Conservation (phyloP, 2,888 invertebrate species). For the Chymomyza procnemis region DNA sequence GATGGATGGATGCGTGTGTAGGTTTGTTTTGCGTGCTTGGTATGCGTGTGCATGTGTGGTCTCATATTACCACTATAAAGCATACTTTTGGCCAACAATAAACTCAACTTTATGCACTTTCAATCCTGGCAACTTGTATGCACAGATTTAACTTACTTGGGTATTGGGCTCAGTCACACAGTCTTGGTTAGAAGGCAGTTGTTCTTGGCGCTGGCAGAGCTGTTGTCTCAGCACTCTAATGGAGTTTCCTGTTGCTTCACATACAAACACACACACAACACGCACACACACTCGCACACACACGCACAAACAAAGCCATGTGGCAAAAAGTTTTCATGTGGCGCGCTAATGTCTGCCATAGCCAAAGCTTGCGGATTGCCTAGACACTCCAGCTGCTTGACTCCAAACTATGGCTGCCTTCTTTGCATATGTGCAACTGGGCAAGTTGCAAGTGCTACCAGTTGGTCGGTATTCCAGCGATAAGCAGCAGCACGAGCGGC, state of each 20-base stretch:
- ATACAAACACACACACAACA: slow-evolving; percentile 17
- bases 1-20: background rate
- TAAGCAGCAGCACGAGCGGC: slow-evolving; percentile 61
- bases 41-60: slow-evolving; percentile 10
- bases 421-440: background rate
- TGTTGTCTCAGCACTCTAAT: slow-evolving; percentile 53
- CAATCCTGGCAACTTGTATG: slow-evolving; percentile 74
- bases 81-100: slow-evolving; percentile 73
- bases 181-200: slow-evolving; percentile 19
- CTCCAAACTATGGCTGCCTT: background rate
- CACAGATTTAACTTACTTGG: slow-evolving; percentile 67
- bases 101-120: slow-evolving; percentile 74
- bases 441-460: background rate
- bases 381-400: background rate
- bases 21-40: background rate
- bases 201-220: slow-evolving; percentile 18
- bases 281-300: slow-evolving; percentile 3
- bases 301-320: slow-evolving; percentile 51
- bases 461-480: slow-evolving; percentile 24
- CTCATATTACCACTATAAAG: slow-evolving; percentile 61
- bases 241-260: slow-evolving; percentile 52
- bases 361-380: background rate
- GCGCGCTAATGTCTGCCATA: background rate
- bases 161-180: background rate
- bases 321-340: slow-evolving; percentile 48